Base-by-base conservation (phyloP, 2,888 invertebrate species). In the Cryptus armator region DNA sequence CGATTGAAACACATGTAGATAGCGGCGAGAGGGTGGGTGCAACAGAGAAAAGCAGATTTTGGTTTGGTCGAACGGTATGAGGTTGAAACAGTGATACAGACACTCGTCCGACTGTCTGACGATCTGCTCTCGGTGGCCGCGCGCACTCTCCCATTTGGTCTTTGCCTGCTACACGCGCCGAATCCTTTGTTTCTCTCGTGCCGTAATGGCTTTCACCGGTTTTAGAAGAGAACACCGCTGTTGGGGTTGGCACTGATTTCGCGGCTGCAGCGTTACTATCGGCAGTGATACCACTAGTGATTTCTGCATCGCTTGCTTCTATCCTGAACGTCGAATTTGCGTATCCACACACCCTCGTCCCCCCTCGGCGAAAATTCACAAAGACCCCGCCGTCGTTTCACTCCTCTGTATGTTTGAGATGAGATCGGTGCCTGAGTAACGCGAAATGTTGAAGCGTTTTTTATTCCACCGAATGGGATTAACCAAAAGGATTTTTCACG, bases 171-270 rank as follows among this genome's bases (percentile, higher is more conserved):
- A 48, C 56, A 12, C 43, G 43, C 19, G 59, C 75, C 19, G 70
- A 43, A 29, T 37, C 70, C 78, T 82, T 82, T 82, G 82, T 82
- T 68, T 16, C 56, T 37, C 24, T 37, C 12, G n/a, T 32, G 56
- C 62, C 19, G 3, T 62, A 64, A 76, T 70, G 68, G 56, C 77
- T 68, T 70, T 48, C 19, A 68, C 43, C 44, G 77, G 48, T 62
- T 77, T 37, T 51, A 12, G 46, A 44, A 29, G 32, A 29, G 16
- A 16, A 43, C 29, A 43, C 16, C 3, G 29, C 44, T 10, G 56
- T 7, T 53, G 2, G 29, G n/a, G 74, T 44, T 4, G 24, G 4
- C 32, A 7, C 59, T 24, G n/a, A 19, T 48, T 29, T n/a, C 46
- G 14, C 7, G 44, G 62, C 44, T 29, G 74, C 16, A 46, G 32